Evolutionary conservation across 1,140 invertebrate species (phyloP).

Genomic region (Zaprionus inermis): DNA sequence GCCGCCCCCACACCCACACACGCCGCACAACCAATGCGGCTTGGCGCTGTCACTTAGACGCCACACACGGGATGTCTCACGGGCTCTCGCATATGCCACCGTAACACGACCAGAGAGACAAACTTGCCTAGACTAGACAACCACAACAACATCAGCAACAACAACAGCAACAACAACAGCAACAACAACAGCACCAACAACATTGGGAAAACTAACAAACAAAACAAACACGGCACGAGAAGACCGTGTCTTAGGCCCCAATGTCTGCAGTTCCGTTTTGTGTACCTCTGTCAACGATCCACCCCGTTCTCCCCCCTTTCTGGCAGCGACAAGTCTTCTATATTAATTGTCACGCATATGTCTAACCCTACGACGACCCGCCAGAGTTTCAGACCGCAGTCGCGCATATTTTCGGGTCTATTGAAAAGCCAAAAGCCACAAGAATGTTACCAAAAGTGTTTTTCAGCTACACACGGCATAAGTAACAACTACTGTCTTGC

Average conservation of each 20-base stretch:
- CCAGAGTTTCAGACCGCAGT: slow-evolving; percentile 30
- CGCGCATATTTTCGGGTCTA: slow-evolving; percentile 76
- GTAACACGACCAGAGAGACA: slow-evolving; percentile 47
- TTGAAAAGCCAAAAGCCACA: slow-evolving; percentile 77
- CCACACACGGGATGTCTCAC: slow-evolving; percentile 31
- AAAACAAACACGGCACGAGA: slow-evolving; percentile 22
- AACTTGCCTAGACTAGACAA: slow-evolving; percentile 17
- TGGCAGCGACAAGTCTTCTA: slow-evolving; percentile 56
- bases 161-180: not conserved
- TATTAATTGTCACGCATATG: slow-evolving; percentile 83
- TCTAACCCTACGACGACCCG: slow-evolving; percentile 60
- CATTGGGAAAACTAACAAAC: slow-evolving; percentile 13
- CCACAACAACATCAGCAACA: not conserved
- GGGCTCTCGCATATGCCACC: slow-evolving; percentile 53
- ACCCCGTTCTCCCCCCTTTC: not conserved
- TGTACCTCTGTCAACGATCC: slow-evolving; percentile 66
- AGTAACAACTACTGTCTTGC: slow-evolving; percentile 55
- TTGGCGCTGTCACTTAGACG: slow-evolving; percentile 49
- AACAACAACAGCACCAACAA: not conserved
- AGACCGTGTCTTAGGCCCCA: slow-evolving; percentile 34
- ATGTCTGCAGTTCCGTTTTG: slow-evolving; percentile 80
- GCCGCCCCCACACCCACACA: slow-evolving; percentile 4
- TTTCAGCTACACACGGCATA: slow-evolving; percentile 39
- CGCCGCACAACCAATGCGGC: slow-evolving; percentile 3
- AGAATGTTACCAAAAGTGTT: slow-evolving; percentile 82